Evolutionary conservation across 1,140 invertebrate species (phyloP).

Genomic region (Anoplolepis gracilipes): DNA sequence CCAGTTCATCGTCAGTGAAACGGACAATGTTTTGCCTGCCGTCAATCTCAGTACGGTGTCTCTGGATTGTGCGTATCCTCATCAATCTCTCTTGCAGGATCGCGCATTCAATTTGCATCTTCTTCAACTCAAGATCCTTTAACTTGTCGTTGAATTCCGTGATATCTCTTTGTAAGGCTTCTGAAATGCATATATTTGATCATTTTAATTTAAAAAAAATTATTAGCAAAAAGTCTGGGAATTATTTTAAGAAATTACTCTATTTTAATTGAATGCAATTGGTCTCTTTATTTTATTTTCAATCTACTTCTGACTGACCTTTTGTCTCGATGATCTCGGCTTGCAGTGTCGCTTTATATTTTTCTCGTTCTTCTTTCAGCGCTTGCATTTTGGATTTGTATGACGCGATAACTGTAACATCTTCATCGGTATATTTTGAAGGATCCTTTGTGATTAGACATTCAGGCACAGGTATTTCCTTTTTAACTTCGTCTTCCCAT

Average conservation of each 20-base stretch:
- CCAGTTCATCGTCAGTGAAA: conserved; percentile 49
- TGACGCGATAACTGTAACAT: conserved; percentile 86
- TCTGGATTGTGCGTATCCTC: conserved; percentile 47
- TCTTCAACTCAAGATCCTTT: conserved; percentile 86
- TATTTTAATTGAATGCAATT: background rate
- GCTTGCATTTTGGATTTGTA: conserved; percentile 87
- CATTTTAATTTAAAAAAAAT: background rate
- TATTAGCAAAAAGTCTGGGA: background rate
- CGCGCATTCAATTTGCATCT: conserved; percentile 87
- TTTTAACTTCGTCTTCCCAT: conserved; percentile 91
- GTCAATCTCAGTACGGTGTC: conserved; percentile 28
- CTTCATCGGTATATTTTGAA: conserved; percentile 87
- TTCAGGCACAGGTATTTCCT: conserved; percentile 88
- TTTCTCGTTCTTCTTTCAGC: conserved; percentile 86
- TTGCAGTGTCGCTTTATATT: conserved; percentile 87
- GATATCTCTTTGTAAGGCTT: conserved; percentile 85
- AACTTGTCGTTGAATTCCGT: conserved; percentile 87
- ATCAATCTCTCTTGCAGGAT: conserved; percentile 87
- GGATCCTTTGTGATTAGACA: conserved; percentile 88
- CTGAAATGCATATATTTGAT: conserved; percentile 63
- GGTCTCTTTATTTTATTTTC: conserved; percentile 5
- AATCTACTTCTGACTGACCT: conserved; percentile 64
- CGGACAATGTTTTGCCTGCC: conserved; percentile 52
- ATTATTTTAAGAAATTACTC: conserved; percentile 8
- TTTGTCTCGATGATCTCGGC: conserved; percentile 87